Evolutionary conservation across 2,888 invertebrate genomes (phyloP).

Genomic region (Ormyrus pomaceus): DNA sequence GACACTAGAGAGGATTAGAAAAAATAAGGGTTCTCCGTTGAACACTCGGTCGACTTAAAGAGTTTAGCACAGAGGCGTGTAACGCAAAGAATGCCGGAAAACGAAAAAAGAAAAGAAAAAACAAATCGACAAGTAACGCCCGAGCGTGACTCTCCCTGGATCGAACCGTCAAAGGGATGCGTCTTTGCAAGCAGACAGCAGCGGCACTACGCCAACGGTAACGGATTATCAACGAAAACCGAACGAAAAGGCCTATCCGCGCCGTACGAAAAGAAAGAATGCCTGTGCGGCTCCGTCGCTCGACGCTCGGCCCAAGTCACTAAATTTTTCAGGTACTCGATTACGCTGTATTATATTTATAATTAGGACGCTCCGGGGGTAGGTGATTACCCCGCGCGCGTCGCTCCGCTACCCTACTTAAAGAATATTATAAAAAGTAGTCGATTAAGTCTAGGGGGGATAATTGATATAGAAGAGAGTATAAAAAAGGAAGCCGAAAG

Average conservation of each 20-base stretch:
- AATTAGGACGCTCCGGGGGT: neutral
- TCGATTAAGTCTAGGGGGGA: neutral
- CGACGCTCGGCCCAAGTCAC: constrained; percentile 41
- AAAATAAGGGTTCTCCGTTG: constrained; percentile 20
- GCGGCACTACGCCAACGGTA: neutral
- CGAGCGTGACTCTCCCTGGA: constrained; percentile 39
- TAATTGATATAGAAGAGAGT: neutral
- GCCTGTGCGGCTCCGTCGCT: constrained; percentile 16
- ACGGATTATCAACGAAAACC: neutral
- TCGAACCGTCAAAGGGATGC: constrained; percentile 51
- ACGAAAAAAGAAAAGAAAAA: neutral
- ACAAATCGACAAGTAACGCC: constrained; percentile 36
- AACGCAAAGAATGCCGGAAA: constrained; percentile 1
- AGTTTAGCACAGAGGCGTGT: neutral
- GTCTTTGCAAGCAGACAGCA: constrained; percentile 5
- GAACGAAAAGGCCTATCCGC: neutral
- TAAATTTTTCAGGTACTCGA: constrained; percentile 58
- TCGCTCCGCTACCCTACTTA: constrained; percentile 35
- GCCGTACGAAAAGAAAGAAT: constrained; percentile 26
- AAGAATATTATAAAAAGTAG: constrained; percentile 40
- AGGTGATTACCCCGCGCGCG: neutral
- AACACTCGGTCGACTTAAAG: constrained; percentile 37
- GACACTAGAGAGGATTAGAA: constrained; percentile 10
- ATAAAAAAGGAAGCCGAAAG: constrained; percentile 17
- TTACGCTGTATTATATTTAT: constrained; percentile 52